Evolutionary conservation across 2,888 invertebrate species (phyloP).

Genomic region (Stomorhina lunata): DNA sequence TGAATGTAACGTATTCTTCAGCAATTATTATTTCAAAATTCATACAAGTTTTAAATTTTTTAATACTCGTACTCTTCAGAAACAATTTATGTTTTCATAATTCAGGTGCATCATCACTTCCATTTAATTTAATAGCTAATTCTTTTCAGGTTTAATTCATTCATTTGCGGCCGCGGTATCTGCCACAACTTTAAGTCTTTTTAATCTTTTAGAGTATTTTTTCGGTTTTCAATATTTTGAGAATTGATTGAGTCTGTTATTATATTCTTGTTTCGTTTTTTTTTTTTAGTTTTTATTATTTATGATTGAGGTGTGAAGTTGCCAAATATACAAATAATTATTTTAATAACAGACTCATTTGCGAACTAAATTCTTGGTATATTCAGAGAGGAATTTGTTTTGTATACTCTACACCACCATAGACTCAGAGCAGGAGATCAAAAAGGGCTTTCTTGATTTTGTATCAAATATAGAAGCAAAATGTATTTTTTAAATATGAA

Average conservation of each 20-base stretch:
- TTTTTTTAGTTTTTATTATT: conserved; percentile 46
- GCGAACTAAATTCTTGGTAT: background rate
- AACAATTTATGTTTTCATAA: conserved; percentile 27
- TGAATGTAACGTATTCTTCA: conserved; percentile 49
- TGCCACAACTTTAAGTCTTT: conserved; percentile 16
- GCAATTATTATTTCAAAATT: conserved; percentile 5
- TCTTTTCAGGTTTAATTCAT: conserved; percentile 4
- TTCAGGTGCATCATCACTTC: conserved; percentile 48
- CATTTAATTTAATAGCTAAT: conserved; percentile 1
- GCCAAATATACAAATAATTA: conserved; percentile 61
- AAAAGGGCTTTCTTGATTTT: too few relatives aligned
- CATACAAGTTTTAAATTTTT: background rate
- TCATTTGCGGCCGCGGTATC: background rate
- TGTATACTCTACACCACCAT: too few relatives aligned
- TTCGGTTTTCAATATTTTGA: background rate
- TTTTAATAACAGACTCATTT: conserved; percentile 54
- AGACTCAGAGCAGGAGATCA: too few relatives aligned
- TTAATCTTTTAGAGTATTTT: conserved; percentile 3
- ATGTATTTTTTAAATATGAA: too few relatives aligned
- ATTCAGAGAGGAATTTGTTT: too few relatives aligned
- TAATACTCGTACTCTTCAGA: background rate
- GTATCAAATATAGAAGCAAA: too few relatives aligned
- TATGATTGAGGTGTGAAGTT: conserved; percentile 64
- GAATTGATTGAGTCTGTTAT: conserved; percentile 51
- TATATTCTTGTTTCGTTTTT: conserved; percentile 12